Evolutionary conservation across 64 coral and sea anemone species (phyloP), one percentile per base, ranked within the genome.

Genomic region (Astreopora myriophthalma): DNA sequence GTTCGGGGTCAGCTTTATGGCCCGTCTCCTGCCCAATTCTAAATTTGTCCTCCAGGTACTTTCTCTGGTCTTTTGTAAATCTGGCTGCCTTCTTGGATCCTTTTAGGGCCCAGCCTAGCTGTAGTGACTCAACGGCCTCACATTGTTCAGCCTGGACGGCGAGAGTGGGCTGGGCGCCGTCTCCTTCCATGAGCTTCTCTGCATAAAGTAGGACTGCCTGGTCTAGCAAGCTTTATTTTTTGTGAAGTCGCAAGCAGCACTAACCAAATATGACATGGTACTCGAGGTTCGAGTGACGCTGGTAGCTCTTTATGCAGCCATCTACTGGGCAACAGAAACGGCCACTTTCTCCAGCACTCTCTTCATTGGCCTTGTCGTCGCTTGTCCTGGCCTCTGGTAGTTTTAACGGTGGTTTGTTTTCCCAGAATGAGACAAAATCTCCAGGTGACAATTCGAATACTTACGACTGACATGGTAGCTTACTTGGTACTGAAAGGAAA

Each of bases 161-260:
- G 33, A 75, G 1, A 20, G 48, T 61, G 11, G 80, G 79, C 34
- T 85, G 46, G 0, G 67, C 1, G 29, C 80, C 75, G 1, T 46
- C 33, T 2, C 27, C 81, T 20, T 85, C 77, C 5, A 17, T 44
- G 17, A 92, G 17, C 46, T 61, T 92, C 20, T 73, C 19, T 0
- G 29, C 8, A 8, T 92, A 92, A 7, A 38, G 20, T 1, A 40
- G 11, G 12, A 55, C 66, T 28, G 70, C 80, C 25, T 64, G 62
- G 22, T 86, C 91, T 2, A 93, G 34, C 9, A 93, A 30, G 34
- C 24, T 86, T 7, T 39, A 32, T 79, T 61, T 87, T 57, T 22
- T 60, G 9, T 58, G 9, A 17, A 22, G 3, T 10, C 16, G 55
- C 55, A 60, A 60, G 16, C 9, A 14, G 55, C 55, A 60, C 16